Evolutionary conservation across 2,888 invertebrate species (phyloP).

Genomic region (Ommatoiulus sabulosus): DNA sequence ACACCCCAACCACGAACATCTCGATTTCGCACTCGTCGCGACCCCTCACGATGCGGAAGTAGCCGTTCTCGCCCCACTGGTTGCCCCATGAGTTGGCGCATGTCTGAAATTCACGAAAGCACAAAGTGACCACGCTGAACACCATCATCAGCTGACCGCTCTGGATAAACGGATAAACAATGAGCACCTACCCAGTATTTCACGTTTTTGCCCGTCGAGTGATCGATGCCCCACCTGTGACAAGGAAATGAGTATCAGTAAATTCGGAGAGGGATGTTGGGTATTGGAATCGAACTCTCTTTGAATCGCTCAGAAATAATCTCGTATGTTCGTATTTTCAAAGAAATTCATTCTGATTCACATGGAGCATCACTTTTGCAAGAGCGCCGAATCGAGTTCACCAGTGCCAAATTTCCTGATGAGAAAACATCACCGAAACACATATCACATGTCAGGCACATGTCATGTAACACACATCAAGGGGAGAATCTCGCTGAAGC

Average conservation of each 20-base stretch:
- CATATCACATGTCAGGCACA: too few relatives aligned
- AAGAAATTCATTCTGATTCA: too few relatives aligned
- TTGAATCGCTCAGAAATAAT: neutral
- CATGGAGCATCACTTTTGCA: too few relatives aligned
- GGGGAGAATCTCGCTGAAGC: too few relatives aligned
- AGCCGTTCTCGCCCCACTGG: conserved; percentile 92
- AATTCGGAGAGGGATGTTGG: neutral
- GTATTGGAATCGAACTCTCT: neutral
- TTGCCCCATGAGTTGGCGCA: conserved; percentile 95
- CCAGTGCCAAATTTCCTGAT: too few relatives aligned
- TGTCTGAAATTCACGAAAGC: conserved; percentile 73
- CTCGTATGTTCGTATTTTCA: too few relatives aligned
- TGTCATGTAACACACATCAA: too few relatives aligned
- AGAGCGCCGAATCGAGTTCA: too few relatives aligned
- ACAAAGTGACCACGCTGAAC: neutral
- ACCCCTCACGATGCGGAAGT: conserved; percentile 87
- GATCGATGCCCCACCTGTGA: conserved; percentile 82
- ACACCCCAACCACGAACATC: conserved; percentile 84
- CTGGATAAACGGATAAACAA: neutral
- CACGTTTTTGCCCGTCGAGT: conserved; percentile 70
- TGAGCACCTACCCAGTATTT: conserved; percentile 83
- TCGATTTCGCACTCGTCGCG: conserved; percentile 91
- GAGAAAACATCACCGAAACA: too few relatives aligned
- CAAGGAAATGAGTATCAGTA: neutral
- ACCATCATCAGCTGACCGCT: neutral